phyloP scores from a whole-genome alignment of 1,140 invertebrate genomes.

The Theocolax elegans region DNA sequence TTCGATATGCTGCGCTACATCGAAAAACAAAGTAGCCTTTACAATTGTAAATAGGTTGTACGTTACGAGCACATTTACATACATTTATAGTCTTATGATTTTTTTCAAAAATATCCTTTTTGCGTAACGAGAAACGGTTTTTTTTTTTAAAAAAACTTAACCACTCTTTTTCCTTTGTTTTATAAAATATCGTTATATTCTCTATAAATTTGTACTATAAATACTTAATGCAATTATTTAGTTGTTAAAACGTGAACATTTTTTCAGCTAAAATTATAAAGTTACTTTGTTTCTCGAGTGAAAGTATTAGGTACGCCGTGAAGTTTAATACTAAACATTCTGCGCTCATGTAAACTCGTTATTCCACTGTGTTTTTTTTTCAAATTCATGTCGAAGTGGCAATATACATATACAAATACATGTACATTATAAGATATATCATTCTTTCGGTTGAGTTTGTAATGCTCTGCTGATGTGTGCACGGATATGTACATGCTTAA shows the following conservation, averaged over 20 bases:
- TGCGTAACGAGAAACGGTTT: not conserved
- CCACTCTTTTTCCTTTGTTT: not conserved
- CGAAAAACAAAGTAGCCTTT: slow-evolving; percentile 22
- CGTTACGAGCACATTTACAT: not conserved
- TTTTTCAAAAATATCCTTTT: slow-evolving; percentile 12
- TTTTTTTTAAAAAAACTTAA: not conserved
- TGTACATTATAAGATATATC: no score
- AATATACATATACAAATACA: slow-evolving; percentile 2
- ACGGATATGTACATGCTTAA: slow-evolving; percentile 12
- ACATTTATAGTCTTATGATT: not conserved
- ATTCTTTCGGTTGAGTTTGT: not conserved
- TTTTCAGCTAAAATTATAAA: not conserved
- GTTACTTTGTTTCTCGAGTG: slow-evolving; percentile 15
- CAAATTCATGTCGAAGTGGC: not conserved
- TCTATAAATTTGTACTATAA: slow-evolving; percentile 26
- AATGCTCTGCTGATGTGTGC: not conserved
- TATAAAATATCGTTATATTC: not conserved
- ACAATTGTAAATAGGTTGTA: not conserved
- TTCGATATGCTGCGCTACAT: slow-evolving; percentile 4
- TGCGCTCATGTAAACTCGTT: not conserved
- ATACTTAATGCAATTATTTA: slow-evolving; percentile 6
- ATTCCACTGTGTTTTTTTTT: slow-evolving; percentile 4
- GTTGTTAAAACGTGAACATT: not conserved
- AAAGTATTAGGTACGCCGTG: slow-evolving; percentile 25
- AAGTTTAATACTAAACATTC: slow-evolving; percentile 32